Percentiles rank a stretch among this genome's conserved stretches.
Evolutionary conservation across 2,888 invertebrate species (phyloP).

Genomic region (Theodoxus fluviatilis): DNA sequence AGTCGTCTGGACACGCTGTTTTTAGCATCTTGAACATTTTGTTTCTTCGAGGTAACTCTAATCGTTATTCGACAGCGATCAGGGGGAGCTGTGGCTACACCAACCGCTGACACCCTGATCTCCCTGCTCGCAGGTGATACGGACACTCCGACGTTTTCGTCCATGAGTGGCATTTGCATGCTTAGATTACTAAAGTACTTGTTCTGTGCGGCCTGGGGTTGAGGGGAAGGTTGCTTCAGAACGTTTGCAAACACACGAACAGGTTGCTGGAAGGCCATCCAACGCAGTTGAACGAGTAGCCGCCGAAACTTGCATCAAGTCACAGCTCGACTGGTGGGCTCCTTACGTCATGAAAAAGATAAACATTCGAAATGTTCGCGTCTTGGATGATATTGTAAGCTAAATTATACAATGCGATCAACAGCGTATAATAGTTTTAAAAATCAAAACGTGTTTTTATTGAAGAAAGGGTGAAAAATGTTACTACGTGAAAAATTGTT

Average conservation of each 20-base stretch:
- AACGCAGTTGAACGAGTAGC: neutral
- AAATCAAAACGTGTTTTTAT: too few relatives aligned
- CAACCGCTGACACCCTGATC: constrained; percentile 54
- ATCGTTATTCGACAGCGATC: constrained; percentile 52
- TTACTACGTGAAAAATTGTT: constrained; percentile 4
- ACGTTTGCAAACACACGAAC: constrained; percentile 39
- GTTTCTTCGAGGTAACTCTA: constrained; percentile 48
- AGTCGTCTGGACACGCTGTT: constrained; percentile 55
- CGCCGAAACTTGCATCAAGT: constrained; percentile 11
- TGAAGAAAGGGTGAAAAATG: neutral
- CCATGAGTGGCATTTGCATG: too few relatives aligned
- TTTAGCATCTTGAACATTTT: constrained; percentile 56
- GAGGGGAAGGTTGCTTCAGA: too few relatives aligned
- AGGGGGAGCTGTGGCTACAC: constrained; percentile 55
- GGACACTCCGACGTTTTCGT: too few relatives aligned
- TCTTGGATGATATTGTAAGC: too few relatives aligned
- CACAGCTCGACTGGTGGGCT: neutral
- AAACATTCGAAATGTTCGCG: neutral
- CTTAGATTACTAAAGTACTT: too few relatives aligned
- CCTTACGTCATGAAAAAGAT: neutral
- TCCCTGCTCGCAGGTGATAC: too few relatives aligned
- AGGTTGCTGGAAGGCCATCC: constrained; percentile 38
- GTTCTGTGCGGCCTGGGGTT: too few relatives aligned
- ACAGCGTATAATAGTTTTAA: too few relatives aligned
- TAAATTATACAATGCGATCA: too few relatives aligned